These are phyloP conservation scores for Girardia tigrina DNA, from an alignment of 2,888 invertebrate species.

Conservation along the genomic window DNA sequence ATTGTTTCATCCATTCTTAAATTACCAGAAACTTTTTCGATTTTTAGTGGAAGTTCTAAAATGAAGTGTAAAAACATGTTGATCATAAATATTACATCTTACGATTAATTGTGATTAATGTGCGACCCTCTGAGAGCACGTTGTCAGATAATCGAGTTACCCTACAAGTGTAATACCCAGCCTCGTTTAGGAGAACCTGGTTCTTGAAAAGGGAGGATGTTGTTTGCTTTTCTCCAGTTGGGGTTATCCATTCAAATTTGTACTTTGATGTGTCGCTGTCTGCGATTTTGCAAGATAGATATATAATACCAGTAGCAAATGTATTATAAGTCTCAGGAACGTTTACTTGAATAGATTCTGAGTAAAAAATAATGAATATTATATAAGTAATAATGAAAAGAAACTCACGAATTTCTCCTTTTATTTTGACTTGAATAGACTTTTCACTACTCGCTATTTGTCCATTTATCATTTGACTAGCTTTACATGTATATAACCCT, in stretches of 20 bases:
- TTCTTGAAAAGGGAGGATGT: background rate
- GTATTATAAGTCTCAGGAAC: background rate
- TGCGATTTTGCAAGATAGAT: background rate
- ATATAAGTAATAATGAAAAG: background rate
- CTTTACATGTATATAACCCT: background rate
- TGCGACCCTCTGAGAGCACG: background rate
- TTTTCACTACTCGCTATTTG: background rate
- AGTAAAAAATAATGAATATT: background rate
- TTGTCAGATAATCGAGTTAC: background rate
- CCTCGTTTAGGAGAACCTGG: background rate
- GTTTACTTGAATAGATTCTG: background rate
- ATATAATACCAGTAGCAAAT: background rate
- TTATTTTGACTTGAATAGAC: background rate
- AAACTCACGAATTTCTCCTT: too few relatives aligned
- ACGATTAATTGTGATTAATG: background rate
- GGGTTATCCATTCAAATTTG: background rate
- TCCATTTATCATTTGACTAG: background rate
- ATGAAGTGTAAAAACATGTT: background rate
- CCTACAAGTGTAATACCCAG: background rate
- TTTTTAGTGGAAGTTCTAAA: conserved; percentile 2
- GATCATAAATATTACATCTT: too few relatives aligned
- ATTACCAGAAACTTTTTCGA: background rate
- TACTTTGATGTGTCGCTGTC: background rate
- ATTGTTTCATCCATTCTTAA: background rate
- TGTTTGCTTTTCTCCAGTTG: background rate